Evolutionary conservation across 1,140 invertebrate species (phyloP), one percentile per base, ranked within the genome.

Genomic region (Carposina sasakii): DNA sequence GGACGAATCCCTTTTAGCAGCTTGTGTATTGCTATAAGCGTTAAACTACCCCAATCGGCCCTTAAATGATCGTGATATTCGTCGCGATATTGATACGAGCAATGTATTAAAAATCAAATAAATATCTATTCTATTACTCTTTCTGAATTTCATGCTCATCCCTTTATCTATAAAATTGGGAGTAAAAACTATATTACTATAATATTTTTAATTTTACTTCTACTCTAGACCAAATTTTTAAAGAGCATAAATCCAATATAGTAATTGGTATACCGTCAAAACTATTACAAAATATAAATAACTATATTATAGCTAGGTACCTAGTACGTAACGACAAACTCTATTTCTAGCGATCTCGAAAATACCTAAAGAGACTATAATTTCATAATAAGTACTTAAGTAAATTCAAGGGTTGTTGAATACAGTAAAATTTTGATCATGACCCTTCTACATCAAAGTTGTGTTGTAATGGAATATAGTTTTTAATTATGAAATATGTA

Each of bases 11-110:
- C 74, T 54, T n/a, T 65, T 70, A 78, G 76, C 76, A 74, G 69
- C 71, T 75, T 62, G 76, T 84, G 81, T 84, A 84, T 81, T 83
- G 79, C 79, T 81, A 75, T 79, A 83, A 83, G 79, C 79, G 71
- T 15, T 52, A n/a, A n/a, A n/a, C n/a, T n/a, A n/a, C n/a, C n/a
- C n/a, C n/a, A n/a, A n/a, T n/a, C n/a, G n/a, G n/a, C n/a, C n/a
- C n/a, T n/a, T n/a, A n/a, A n/a, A n/a, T n/a, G n/a, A n/a, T n/a
- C n/a, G n/a, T n/a, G n/a, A n/a, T n/a, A n/a, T n/a, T n/a, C n/a
- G n/a, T n/a, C n/a, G n/a, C n/a, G n/a, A n/a, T n/a, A n/a, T n/a
- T n/a, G n/a, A n/a, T n/a, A n/a, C n/a, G n/a, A n/a, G n/a, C n/a
- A n/a, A n/a, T n/a, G n/a, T n/a, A n/a, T n/a, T n/a, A n/a, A n/a